phyloP scores from a whole-genome alignment of 2,797 vertebrate genomes.

The Eulemur mongoz region DNA sequence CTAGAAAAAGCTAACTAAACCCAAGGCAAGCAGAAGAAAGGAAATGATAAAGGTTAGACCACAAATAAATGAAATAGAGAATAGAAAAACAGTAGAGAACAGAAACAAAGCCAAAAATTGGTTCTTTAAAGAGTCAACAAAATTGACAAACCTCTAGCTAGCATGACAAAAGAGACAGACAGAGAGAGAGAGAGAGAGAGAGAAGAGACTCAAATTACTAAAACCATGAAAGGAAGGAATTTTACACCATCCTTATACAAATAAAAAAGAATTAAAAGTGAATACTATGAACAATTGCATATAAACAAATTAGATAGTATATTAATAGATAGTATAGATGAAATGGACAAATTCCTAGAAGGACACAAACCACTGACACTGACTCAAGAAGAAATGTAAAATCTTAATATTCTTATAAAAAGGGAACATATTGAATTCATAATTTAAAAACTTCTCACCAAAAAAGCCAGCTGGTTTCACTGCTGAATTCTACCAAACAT shows the following conservation, averaged over 20 bases:
- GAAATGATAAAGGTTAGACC: neutral
- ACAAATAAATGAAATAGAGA: neutral
- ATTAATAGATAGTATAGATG: neutral
- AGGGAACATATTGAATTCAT: neutral
- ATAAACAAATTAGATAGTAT: neutral
- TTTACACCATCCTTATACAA: neutral
- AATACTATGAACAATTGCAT: neutral
- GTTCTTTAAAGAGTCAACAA: neutral
- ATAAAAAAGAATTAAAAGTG: neutral
- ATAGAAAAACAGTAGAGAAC: neutral
- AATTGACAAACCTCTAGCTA: neutral
- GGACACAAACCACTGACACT: neutral
- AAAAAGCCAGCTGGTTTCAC: neutral
- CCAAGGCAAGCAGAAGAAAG: neutral
- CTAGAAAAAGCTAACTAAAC: neutral
- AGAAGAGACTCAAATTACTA: neutral
- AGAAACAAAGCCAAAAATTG: neutral
- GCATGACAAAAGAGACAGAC: neutral
- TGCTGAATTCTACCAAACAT: neutral
- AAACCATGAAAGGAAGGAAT: neutral
- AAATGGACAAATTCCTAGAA: neutral
- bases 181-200: neutral
- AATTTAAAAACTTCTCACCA: neutral
- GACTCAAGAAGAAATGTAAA: neutral
- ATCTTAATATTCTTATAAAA: neutral